A percentile compares a stretch with the other conserved stretches of the same genome.
Evolutionary conservation across 2,888 invertebrate genomes (phyloP).

Genomic region (Schizotus pectinicornis): DNA sequence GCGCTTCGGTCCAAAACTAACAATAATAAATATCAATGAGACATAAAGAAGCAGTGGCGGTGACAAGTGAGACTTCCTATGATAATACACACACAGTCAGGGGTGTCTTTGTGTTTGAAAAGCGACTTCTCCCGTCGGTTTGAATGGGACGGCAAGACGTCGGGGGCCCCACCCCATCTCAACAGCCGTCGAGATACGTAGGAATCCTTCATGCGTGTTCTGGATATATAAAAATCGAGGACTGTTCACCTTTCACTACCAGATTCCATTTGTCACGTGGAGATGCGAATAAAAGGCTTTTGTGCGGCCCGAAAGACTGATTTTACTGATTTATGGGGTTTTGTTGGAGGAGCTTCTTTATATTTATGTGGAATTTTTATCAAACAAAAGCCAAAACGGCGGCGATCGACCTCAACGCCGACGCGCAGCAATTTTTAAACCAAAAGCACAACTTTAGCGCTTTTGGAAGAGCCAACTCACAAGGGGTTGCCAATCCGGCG

Average conservation of each 20-base stretch:
- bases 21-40: constrained; percentile 48
- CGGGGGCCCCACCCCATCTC: constrained; percentile 20
- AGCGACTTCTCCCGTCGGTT: constrained; percentile 42
- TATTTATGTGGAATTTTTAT: constrained; percentile 32
- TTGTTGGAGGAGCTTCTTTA: constrained; percentile 28
- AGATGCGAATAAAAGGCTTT: constrained; percentile 51
- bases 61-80: constrained; percentile 52
- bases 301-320: constrained; percentile 46
- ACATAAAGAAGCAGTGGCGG: constrained; percentile 50
- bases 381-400: constrained; percentile 17
- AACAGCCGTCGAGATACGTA: constrained; percentile 29
- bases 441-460: too few species aligned
- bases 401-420: constrained; percentile 1
- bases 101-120: constrained; percentile 43
- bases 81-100: constrained; percentile 45
- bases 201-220: constrained; percentile 48
- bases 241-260: constrained; percentile 58
- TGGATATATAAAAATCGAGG: constrained; percentile 56
- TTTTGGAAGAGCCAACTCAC: too few species aligned
- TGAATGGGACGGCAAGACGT: constrained; percentile 40
- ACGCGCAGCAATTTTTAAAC: background rate
- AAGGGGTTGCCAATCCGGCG: too few species aligned
- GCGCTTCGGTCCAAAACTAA: constrained; percentile 34
- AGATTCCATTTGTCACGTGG: constrained; percentile 59
- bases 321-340: constrained; percentile 49